Evolutionary conservation across 1,140 invertebrate genomes (phyloP).

Genomic region (Helicoverpa armigera): DNA sequence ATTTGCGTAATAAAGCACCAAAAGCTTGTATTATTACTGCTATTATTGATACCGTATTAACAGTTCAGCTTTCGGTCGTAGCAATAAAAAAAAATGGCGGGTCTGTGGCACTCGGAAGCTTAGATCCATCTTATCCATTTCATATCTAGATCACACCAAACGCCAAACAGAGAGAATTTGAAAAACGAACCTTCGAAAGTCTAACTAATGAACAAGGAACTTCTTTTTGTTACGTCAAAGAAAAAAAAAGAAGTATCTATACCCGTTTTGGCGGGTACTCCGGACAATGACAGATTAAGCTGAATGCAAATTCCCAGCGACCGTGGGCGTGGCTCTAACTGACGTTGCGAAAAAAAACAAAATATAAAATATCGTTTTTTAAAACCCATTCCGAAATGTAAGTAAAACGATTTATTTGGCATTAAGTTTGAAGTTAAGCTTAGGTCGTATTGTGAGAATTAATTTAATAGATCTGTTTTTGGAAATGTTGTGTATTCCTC

Average conservation of each 20-base stretch:
- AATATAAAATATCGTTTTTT: slow-evolving; percentile 47
- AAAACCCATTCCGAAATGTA: slow-evolving; percentile 34
- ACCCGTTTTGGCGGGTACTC: slow-evolving; percentile 51
- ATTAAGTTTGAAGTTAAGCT: slow-evolving; percentile 19
- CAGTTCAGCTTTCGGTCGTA: neutral
- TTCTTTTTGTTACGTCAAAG: slow-evolving; percentile 6
- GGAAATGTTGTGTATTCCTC: neutral
- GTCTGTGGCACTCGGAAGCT: too few relatives aligned
- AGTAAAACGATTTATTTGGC: neutral
- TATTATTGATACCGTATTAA: too few relatives aligned
- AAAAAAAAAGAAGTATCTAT: slow-evolving; percentile 42
- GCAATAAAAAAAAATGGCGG: neutral
- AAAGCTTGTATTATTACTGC: too few relatives aligned
- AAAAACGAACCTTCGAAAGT: slow-evolving; percentile 7
- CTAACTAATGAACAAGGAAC: slow-evolving; percentile 9
- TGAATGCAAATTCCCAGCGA: slow-evolving; percentile 70
- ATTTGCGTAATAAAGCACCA: too few relatives aligned
- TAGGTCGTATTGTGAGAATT: neutral
- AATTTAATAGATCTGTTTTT: neutral
- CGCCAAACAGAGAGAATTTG: neutral
- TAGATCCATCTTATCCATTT: too few relatives aligned
- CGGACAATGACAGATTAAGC: slow-evolving; percentile 73
- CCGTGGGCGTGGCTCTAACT: slow-evolving; percentile 65
- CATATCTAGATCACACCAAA: neutral
- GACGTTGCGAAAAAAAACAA: slow-evolving; percentile 53